Conservation (phyloP, 2,113 vertebrate genomes). For the Todiramphus saurophagus region DNA sequence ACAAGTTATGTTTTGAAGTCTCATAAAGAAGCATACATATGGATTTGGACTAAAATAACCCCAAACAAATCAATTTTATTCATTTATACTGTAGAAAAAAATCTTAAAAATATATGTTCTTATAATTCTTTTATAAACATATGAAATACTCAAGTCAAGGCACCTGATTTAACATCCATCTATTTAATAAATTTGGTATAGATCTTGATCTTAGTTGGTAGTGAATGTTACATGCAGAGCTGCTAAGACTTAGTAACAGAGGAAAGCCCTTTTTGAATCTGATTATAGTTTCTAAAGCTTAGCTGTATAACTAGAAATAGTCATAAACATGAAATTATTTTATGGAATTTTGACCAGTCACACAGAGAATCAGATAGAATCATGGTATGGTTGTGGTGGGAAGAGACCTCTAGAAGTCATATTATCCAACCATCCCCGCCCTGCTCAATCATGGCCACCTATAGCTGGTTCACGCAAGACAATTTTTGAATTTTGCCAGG, state of each 20-base stretch:
- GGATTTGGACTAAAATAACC: background rate
- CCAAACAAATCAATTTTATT: background rate
- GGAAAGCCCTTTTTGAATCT: background rate
- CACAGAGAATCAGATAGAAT: background rate
- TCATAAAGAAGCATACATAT: background rate
- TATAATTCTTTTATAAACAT: background rate
- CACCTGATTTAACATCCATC: background rate
- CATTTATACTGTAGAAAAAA: background rate
- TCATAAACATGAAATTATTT: background rate
- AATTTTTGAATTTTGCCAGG: background rate
- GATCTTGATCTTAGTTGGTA: background rate
- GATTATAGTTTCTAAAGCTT: background rate
- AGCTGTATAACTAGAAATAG: background rate
- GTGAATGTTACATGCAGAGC: background rate
- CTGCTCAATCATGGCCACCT: background rate
- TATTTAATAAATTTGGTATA: background rate
- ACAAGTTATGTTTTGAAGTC: background rate
- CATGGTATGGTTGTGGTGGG: background rate
- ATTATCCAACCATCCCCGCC: background rate
- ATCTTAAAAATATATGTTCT: background rate
- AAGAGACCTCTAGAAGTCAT: background rate
- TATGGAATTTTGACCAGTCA: background rate
- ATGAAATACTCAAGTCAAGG: background rate
- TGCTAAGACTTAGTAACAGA: background rate
- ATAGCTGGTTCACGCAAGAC: rapidly evolving